Evolutionary conservation across 1,140 invertebrate genomes (phyloP).

Genomic region (Nixonia krombeini): DNA sequence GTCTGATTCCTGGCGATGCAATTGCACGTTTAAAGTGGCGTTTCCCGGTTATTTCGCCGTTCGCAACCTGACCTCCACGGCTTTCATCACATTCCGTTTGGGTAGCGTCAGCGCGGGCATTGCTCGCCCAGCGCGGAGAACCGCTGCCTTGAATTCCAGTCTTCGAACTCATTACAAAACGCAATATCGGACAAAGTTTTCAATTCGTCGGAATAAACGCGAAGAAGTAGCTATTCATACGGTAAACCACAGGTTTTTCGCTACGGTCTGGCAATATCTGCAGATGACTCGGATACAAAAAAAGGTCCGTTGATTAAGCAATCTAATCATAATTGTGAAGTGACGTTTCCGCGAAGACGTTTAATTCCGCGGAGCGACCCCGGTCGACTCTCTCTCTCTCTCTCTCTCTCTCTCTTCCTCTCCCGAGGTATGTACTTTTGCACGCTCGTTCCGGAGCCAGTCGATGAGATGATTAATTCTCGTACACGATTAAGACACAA

Average conservation of each 20-base stretch:
- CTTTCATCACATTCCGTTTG: constrained; percentile 54
- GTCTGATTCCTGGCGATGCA: constrained; percentile 72
- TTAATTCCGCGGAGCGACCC: constrained; percentile 24
- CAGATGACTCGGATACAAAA: constrained; percentile 46
- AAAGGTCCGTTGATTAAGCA: constrained; percentile 45
- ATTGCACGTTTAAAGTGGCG: constrained; percentile 72
- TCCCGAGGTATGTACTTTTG: too few species aligned
- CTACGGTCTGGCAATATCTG: constrained; percentile 43
- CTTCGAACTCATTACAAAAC: constrained; percentile 56
- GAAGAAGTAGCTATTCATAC: constrained; percentile 51
- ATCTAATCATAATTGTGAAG: constrained; percentile 30
- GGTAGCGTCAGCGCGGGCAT: constrained; percentile 31
- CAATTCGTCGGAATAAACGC: constrained; percentile 51
- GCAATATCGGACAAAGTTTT: constrained; percentile 57
- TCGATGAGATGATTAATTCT: too few species aligned
- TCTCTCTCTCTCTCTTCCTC: too few species aligned
- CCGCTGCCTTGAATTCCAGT: constrained; percentile 54
- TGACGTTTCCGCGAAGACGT: constrained; percentile 39
- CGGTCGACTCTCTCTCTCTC: too few species aligned
- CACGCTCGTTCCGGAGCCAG: too few species aligned
- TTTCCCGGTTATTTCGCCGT: constrained; percentile 69
- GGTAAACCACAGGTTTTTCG: constrained; percentile 47
- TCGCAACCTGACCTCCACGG: constrained; percentile 58
- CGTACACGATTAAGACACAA: constrained; percentile 53
- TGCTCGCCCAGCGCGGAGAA: constrained; percentile 31